A percentile compares a stretch with the other conserved stretches of the same genome.
Evolutionary conservation across 2,888 invertebrate species (phyloP).

Genomic region (Sphecodes monilicornis): DNA sequence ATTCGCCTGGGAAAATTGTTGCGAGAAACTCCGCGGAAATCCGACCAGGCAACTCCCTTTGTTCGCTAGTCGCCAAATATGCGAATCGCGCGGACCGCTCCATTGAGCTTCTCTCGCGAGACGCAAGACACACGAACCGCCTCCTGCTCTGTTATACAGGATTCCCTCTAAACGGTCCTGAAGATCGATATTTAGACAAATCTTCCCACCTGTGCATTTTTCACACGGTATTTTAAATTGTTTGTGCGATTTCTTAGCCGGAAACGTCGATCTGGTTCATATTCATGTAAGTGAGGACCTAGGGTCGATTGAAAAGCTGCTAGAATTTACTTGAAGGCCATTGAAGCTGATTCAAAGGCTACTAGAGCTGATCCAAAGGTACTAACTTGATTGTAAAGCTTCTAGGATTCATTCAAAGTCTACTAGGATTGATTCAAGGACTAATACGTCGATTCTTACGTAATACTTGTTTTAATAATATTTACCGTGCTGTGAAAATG

Average conservation of each 20-base stretch:
- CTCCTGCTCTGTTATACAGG: not conserved
- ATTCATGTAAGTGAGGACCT: not conserved
- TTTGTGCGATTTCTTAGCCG: not conserved
- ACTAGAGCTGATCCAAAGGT: too few relatives aligned
- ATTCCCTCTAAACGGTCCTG: not conserved
- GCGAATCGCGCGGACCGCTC: not conserved
- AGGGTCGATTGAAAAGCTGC: too few relatives aligned
- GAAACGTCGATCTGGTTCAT: not conserved
- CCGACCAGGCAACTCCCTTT: not conserved
- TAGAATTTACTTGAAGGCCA: not conserved
- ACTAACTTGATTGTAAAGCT: too few relatives aligned
- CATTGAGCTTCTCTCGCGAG: conserved; percentile 8
- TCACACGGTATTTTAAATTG: not conserved
- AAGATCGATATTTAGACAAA: not conserved
- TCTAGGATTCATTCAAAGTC: too few relatives aligned
- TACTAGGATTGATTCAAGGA: too few relatives aligned
- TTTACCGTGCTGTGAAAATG: too few relatives aligned
- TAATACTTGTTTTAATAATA: too few relatives aligned
- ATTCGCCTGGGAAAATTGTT: conserved; percentile 6
- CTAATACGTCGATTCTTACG: too few relatives aligned
- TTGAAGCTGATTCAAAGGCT: not conserved
- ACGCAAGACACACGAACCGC: not conserved
- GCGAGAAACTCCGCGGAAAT: conserved; percentile 1
- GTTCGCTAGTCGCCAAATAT: not conserved
- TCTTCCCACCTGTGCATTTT: not conserved